These are phyloP conservation scores for Polyommatus iphigenia DNA, from an alignment of 2,888 invertebrate species.

Conservation along the genomic window DNA sequence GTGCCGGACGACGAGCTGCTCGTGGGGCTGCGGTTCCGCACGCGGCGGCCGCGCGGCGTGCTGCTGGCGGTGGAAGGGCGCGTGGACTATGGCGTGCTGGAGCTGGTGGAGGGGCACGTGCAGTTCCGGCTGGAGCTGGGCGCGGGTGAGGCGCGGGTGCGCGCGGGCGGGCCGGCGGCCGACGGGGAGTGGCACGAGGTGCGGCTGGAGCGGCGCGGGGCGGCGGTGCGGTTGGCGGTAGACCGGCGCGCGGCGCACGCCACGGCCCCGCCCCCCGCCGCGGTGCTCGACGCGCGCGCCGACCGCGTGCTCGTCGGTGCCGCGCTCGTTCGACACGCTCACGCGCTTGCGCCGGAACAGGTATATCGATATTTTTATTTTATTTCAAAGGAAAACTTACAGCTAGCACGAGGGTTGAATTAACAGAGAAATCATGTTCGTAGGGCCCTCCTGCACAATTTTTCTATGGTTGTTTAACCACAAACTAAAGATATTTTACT, in stretches of 20 bases:
- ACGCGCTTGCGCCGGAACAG: constrained; percentile 80
- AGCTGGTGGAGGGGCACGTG: constrained; percentile 90
- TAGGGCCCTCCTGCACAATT: no score
- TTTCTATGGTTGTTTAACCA: no score
- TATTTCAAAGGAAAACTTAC: no score
- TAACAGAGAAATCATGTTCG: no score
- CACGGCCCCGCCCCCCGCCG: constrained; percentile 84
- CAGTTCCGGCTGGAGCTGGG: constrained; percentile 96
- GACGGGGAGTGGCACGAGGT: constrained; percentile 85
- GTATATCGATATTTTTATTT: constrained; percentile 42
- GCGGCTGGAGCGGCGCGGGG: constrained; percentile 91
- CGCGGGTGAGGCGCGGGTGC: constrained; percentile 91
- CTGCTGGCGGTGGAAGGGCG: constrained; percentile 92
- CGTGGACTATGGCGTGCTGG: constrained; percentile 93
- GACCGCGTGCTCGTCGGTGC: constrained; percentile 93
- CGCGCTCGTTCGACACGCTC: constrained; percentile 87
- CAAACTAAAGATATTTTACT: no score
- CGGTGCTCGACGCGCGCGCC: constrained; percentile 89
- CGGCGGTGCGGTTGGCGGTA: constrained; percentile 87
- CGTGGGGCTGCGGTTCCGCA: constrained; percentile 89
- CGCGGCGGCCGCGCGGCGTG: constrained; percentile 89
- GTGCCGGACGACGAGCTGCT: constrained; percentile 90
- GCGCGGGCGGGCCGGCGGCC: constrained; percentile 78
- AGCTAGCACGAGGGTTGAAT: no score
- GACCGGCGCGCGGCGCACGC: constrained; percentile 92